Evolutionary conservation across 2,888 invertebrate species (phyloP), one percentile per base, ranked within the genome.

Genomic region (Chesias legatella): DNA sequence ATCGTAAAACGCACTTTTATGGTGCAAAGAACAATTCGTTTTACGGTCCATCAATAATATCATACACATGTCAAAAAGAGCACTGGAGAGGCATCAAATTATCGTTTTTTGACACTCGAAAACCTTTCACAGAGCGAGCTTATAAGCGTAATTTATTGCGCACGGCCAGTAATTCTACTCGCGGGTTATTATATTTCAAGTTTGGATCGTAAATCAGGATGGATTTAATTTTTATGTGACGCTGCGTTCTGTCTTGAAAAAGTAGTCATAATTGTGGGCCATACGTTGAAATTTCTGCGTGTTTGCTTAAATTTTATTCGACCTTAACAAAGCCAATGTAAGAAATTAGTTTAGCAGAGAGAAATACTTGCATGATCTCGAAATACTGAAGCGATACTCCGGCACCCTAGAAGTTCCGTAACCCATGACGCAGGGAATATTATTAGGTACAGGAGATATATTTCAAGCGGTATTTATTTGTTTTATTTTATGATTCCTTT

Each of bases 121-220:
- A 53, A 45, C 38, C 39, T 40, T 53, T 62, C 53, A 53, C 63
- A 63, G 50, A 58, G 56, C 42, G 47, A 58, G 62, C 61, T 63
- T 64, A 56, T 72, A 70, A 73, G 73, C 63, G 60, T 63, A 79
- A 85, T 85, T 83, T 83, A 80, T 76, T 67, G 68, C 68, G 43
- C 60, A 53, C 57, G 67, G 61, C 58, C 66, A 56, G 78, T 77
- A 82, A 84, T 78, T 72, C 74, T 72, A 83, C 77, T 69, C 69
- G 53, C 67, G 50, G 59, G 77, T 83, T 79, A 82, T 82, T 83
- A 79, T 82, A 82, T 83, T 84, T 82, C 80, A 82, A 80, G 77
- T 73, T 73, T 69, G 41, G 53, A 54, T 66, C 69, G 67, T 86
- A 85, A 86, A 86, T 85, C 83, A 75, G 57, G 47, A 53, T 52